phyloP scores from a whole-genome alignment of 1,140 invertebrate species.

The Phortica variegata region DNA sequence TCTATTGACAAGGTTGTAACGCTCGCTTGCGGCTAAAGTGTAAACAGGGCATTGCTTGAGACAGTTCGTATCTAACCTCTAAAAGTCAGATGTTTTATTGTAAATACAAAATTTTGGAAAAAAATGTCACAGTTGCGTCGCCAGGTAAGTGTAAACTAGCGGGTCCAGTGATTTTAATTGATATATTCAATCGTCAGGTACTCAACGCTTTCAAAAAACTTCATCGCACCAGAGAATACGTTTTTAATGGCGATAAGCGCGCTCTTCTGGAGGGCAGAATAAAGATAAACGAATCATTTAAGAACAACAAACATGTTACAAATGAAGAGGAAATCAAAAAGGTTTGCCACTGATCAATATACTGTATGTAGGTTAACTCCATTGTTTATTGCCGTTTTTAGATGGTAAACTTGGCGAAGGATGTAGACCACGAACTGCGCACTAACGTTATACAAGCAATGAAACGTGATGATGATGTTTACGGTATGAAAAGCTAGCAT shows the following conservation, averaged over 20 bases:
- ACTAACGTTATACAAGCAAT: constrained; percentile 51
- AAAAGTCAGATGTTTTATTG: not conserved
- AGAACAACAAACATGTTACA: constrained; percentile 32
- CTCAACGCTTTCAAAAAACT: constrained; percentile 44
- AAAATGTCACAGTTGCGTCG: constrained; percentile 40
- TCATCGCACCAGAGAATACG: constrained; percentile 42
- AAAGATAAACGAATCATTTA: constrained; percentile 47
- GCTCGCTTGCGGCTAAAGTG: too few species aligned
- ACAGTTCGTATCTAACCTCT: not conserved
- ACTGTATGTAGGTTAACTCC: not conserved
- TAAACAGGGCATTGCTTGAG: too few species aligned
- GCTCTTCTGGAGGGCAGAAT: constrained; percentile 31
- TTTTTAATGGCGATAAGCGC: constrained; percentile 38
- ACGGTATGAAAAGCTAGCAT: constrained; percentile 20
- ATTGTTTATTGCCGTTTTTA: constrained; percentile 1
- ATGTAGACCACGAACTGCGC: constrained; percentile 44
- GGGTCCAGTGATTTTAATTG: not conserved
- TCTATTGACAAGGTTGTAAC: too few species aligned
- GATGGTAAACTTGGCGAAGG: constrained; percentile 45
- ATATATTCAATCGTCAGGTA: constrained; percentile 29
- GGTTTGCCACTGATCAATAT: constrained; percentile 13
- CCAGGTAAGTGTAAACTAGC: constrained; percentile 21
- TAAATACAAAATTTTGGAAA: too few species aligned
- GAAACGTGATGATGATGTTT: constrained; percentile 35
- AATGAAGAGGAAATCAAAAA: constrained; percentile 42